Evolutionary conservation across 2,888 invertebrate species (phyloP).

Genomic region (Oxystoma pomonae): DNA sequence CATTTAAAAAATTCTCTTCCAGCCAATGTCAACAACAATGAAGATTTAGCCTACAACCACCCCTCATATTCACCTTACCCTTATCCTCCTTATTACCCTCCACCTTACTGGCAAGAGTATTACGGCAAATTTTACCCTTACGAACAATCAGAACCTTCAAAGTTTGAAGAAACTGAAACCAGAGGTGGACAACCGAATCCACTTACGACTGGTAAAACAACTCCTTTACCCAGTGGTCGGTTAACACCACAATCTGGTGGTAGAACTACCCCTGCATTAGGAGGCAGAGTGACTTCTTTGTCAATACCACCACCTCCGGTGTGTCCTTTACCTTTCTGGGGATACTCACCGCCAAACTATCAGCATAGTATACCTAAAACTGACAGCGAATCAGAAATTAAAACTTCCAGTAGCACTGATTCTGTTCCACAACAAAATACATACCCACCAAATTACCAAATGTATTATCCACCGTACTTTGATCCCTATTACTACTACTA

Average conservation of each 20-base stretch:
- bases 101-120: constrained; percentile 38
- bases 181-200: constrained; percentile 5
- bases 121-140: constrained; percentile 20
- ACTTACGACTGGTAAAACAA: not conserved
- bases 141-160: constrained; percentile 20
- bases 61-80: constrained; percentile 27
- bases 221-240: not conserved
- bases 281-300: constrained; percentile 1
- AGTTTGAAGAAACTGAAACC: constrained; percentile 1
- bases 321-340: constrained; percentile 37
- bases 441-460: constrained; percentile 20
- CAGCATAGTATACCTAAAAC: constrained; percentile 17
- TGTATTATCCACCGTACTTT: constrained; percentile 38
- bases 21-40: constrained; percentile 44
- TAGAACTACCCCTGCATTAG: constrained; percentile 22
- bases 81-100: constrained; percentile 36
- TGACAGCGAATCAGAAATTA: constrained; percentile 24
- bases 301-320: constrained; percentile 17
- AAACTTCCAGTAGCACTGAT: constrained; percentile 10
- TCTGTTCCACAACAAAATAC: constrained; percentile 21
- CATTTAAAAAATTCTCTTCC: constrained; percentile 38
- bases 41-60: constrained; percentile 38
- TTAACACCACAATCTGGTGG: constrained; percentile 12
- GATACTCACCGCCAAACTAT: constrained; percentile 34
- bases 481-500: constrained; percentile 44